phyloP scores from a whole-genome alignment of 2,113 vertebrate genomes.

The Hydrochoerus hydrochaeris region DNA sequence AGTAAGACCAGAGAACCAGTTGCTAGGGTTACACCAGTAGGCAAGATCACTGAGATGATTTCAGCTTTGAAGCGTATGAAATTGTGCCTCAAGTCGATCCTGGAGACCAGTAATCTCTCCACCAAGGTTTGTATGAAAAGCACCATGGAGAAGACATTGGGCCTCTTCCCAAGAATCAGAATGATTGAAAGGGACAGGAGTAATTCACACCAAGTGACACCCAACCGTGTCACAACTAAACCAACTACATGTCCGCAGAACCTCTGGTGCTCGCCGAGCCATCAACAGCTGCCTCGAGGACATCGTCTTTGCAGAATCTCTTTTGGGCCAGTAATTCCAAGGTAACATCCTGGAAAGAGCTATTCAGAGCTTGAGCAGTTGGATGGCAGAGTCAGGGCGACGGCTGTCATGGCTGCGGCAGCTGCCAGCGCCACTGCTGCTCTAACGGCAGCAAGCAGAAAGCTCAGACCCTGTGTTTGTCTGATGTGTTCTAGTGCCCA shows the following conservation, averaged over 20 bases:
- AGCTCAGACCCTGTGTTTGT: not conserved
- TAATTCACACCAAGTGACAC: not conserved
- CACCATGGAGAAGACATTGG: not conserved
- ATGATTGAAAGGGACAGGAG: not conserved
- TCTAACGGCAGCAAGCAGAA: not conserved
- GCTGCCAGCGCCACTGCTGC: not conserved
- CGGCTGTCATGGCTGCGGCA: not conserved
- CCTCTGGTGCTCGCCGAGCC: not conserved
- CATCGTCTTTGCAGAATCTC: not conserved
- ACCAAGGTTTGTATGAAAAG: not conserved
- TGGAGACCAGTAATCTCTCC: not conserved
- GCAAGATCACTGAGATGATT: not conserved
- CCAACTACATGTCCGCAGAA: not conserved
- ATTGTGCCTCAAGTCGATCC: not conserved
- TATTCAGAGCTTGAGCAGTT: not conserved
- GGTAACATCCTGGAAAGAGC: not conserved
- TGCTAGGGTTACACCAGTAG: not conserved
- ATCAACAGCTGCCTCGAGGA: not conserved
- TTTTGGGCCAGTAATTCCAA: not conserved
- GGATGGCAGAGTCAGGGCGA: not conserved
- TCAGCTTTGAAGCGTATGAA: not conserved
- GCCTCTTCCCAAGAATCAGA: not conserved
- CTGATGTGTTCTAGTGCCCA: not conserved
- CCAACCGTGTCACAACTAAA: not conserved
- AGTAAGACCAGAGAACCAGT: not conserved